These are phyloP conservation scores for Pica pica DNA, from an alignment of 2,113 vertebrate species.

Conservation along the genomic window DNA sequence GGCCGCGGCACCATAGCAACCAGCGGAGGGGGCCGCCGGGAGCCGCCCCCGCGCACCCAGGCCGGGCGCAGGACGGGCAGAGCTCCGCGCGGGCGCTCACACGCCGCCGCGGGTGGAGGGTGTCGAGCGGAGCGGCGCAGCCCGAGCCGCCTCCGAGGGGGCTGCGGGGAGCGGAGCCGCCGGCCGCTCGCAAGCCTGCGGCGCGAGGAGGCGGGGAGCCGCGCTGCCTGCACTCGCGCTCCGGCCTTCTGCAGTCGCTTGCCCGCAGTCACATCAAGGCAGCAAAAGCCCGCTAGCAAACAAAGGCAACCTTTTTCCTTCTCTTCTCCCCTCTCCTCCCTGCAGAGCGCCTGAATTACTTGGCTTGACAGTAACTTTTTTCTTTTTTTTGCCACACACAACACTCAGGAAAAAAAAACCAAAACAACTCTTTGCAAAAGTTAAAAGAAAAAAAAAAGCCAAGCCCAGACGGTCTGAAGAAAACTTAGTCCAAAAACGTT, in stretches of 20 bases:
- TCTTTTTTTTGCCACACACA: neutral
- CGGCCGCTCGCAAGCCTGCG: neutral
- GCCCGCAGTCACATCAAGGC: neutral
- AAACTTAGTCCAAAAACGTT: neutral
- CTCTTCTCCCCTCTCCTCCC: neutral
- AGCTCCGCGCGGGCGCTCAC: neutral
- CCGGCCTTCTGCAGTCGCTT: neutral
- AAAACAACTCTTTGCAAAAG: neutral
- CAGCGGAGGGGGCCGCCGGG: neutral
- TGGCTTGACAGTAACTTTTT: neutral
- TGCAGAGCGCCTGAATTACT: neutral
- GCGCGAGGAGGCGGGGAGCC: neutral
- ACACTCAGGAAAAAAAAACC: neutral
- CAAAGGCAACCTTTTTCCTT: neutral
- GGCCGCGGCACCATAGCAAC: conserved; percentile 78
- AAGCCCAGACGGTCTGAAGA: neutral
- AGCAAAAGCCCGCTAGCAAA: neutral
- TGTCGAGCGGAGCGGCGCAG: neutral
- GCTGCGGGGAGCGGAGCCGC: neutral
- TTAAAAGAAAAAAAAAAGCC: neutral
- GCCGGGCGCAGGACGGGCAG: neutral
- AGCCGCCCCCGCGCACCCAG: neutral
- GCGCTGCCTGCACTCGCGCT: neutral
- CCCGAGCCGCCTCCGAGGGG: neutral
- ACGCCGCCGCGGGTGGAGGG: neutral